Conservation (phyloP, 1,140 invertebrate species). For the Zaprionus camerounensis region DNA sequence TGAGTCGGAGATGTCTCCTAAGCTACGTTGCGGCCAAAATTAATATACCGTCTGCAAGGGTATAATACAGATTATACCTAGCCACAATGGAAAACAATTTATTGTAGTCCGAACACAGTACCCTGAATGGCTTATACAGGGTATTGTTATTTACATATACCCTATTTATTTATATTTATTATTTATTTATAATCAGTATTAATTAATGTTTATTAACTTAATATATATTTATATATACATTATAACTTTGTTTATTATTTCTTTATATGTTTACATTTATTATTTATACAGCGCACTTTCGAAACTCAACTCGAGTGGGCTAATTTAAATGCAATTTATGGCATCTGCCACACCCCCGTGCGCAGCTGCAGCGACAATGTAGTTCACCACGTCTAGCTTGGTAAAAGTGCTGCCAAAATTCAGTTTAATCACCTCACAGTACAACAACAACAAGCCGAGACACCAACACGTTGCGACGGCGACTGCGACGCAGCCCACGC, state of each 20-base stretch:
- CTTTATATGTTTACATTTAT: no score
- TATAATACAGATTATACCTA: no score
- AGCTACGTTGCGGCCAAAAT: no score
- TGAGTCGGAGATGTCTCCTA: no score
- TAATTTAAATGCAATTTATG: constrained; percentile 46
- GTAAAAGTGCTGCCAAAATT: constrained; percentile 65
- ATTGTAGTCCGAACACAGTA: no score
- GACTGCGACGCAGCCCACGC: constrained; percentile 56
- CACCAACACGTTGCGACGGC: constrained; percentile 41
- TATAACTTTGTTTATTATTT: neutral
- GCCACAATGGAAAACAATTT: no score
- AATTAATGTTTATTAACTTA: neutral
- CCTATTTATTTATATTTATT: no score
- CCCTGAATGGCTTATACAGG: no score
- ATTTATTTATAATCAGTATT: no score
- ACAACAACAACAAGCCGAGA: constrained; percentile 23
- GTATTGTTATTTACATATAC: no score
- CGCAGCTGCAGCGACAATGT: constrained; percentile 31
- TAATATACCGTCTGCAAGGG: no score
- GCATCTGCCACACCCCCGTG: constrained; percentile 46
- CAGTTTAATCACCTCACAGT: constrained; percentile 72
- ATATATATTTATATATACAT: neutral
- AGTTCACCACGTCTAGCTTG: constrained; percentile 22
- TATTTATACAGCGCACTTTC: constrained; percentile 18
- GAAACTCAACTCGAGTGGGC: constrained; percentile 13